Evolutionary conservation across 2,888 invertebrate genomes (phyloP).

Genomic region (Troides oblongomaculatus): DNA sequence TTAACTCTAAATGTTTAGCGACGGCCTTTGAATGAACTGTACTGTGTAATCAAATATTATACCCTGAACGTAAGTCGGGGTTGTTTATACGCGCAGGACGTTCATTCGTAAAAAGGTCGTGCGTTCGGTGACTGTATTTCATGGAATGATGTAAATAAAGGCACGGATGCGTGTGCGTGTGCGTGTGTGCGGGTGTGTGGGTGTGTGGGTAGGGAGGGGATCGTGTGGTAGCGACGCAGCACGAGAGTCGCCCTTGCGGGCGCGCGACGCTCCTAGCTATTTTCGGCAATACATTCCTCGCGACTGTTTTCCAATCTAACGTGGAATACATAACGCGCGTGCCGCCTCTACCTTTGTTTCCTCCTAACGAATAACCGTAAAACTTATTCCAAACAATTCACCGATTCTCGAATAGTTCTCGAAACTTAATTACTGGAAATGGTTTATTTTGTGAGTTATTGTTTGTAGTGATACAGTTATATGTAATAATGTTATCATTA

Average conservation of each 20-base stretch:
- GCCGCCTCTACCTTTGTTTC: slow-evolving; percentile 71
- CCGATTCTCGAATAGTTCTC: background rate
- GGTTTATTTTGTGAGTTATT: background rate
- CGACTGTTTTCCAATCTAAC: slow-evolving; percentile 78
- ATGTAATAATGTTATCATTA: slow-evolving; percentile 13
- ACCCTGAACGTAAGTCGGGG: slow-evolving; percentile 48
- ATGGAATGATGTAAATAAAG: slow-evolving; percentile 71
- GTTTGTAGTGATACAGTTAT: background rate
- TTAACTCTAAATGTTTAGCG: slow-evolving; percentile 2
- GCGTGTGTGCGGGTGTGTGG: background rate
- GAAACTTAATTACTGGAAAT: slow-evolving; percentile 5
- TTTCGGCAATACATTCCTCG: slow-evolving; percentile 77
- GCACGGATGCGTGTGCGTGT: slow-evolving; percentile 51
- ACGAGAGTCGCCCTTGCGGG: slow-evolving; percentile 73
- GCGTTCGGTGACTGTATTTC: slow-evolving; percentile 53
- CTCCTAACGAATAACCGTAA: slow-evolving; percentile 44
- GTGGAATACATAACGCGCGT: slow-evolving; percentile 73
- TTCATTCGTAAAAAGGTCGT: slow-evolving; percentile 58
- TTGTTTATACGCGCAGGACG: slow-evolving; percentile 52
- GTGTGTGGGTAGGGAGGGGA: too few relatives aligned
- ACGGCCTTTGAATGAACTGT: slow-evolving; percentile 6
- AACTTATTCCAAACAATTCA: slow-evolving; percentile 28
- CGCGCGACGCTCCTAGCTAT: slow-evolving; percentile 72
- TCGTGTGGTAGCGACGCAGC: slow-evolving; percentile 41
- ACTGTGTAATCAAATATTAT: slow-evolving; percentile 28